phyloP scores from a whole-genome alignment of 2,113 vertebrate species.

The Bostrychus sinensis region DNA sequence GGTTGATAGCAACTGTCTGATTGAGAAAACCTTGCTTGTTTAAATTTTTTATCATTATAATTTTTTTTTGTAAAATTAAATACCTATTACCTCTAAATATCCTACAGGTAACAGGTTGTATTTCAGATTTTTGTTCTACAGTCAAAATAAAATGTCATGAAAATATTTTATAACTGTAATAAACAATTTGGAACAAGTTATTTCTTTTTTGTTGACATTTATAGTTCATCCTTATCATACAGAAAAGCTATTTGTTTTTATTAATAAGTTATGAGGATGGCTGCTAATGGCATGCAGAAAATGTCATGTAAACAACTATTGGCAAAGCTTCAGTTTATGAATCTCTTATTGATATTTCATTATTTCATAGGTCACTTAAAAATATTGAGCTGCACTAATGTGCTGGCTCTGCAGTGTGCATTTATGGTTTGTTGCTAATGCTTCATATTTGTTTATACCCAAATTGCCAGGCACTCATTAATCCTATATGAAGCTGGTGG shows the following conservation, averaged over 20 bases:
- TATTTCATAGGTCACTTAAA: conserved; percentile 4
- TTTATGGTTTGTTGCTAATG: conserved; percentile 5
- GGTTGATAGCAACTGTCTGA: no score
- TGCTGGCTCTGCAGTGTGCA: not conserved
- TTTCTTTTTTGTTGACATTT: not conserved
- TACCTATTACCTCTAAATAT: no score
- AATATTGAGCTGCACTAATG: conserved; percentile 7
- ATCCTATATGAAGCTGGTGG: conserved; percentile 3
- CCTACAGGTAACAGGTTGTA: no score
- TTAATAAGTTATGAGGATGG: not conserved
- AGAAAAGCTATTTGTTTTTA: not conserved
- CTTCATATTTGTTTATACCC: conserved; percentile 1
- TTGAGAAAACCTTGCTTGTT: no score
- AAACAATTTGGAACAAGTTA: not conserved
- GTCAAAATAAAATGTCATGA: no score
- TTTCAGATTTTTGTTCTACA: no score
- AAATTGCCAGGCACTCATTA: not conserved
- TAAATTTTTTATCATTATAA: no score
- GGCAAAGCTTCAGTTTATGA: conserved; percentile 4
- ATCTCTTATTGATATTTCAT: conserved; percentile 4
- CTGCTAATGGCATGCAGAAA: not conserved
- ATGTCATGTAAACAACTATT: conserved; percentile 7
- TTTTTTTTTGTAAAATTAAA: no score
- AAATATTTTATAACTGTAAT: no score
- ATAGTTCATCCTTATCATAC: no score